Conservation (phyloP, 1,140 invertebrate genomes). For the Adoxophyes honmai region DNA sequence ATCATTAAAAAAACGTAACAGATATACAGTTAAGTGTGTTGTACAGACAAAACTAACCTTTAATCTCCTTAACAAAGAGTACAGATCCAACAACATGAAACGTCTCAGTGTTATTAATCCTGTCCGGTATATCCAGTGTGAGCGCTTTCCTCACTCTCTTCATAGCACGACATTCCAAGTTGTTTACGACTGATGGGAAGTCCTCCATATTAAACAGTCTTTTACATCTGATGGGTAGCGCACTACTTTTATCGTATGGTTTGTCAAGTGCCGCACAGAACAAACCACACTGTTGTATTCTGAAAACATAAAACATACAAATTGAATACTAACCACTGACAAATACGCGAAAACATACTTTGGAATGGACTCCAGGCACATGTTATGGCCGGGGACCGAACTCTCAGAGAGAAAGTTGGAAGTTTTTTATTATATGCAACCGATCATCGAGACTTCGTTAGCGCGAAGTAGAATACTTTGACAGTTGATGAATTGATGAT, state of each 20-base stretch:
- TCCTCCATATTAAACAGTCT: constrained; percentile 75
- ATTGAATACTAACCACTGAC: too few species aligned
- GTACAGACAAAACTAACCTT: constrained; percentile 51
- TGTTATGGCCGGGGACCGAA: too few species aligned
- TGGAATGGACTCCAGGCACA: too few species aligned
- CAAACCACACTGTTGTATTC: constrained; percentile 60
- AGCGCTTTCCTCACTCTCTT: constrained; percentile 54
- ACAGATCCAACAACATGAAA: constrained; percentile 63
- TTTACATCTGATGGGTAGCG: constrained; percentile 80
- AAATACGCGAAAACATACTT: too few species aligned
- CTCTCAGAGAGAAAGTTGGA: too few species aligned
- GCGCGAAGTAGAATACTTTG: too few species aligned
- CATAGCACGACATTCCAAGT: constrained; percentile 57
- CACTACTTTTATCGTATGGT: constrained; percentile 61
- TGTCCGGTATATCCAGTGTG: constrained; percentile 56
- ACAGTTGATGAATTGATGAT: too few species aligned
- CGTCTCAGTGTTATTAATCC: constrained; percentile 49
- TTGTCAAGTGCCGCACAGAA: constrained; percentile 82
- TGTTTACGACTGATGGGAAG: constrained; percentile 50
- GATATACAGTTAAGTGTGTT: too few species aligned
- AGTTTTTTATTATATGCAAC: too few species aligned
- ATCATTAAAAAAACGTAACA: too few species aligned
- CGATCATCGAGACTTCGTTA: too few species aligned
- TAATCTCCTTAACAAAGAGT: constrained; percentile 66
- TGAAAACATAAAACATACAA: constrained; percentile 35